These are phyloP conservation scores for Atractosteus spatula DNA, from an alignment of 2,113 vertebrate genomes.

Conservation along the genomic window DNA sequence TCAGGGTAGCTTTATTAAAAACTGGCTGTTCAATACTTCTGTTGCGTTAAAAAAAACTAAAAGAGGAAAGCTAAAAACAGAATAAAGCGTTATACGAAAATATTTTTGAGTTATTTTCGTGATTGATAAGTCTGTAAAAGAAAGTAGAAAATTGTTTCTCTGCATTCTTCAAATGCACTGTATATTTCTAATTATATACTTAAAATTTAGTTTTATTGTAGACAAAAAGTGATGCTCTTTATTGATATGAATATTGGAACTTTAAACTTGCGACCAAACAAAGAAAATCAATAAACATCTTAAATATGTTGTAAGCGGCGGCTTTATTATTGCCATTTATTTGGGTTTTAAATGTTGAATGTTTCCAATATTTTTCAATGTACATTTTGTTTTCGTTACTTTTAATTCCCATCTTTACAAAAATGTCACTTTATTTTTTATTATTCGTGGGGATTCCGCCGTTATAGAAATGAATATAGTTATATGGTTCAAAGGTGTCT, in stretches of 20 bases:
- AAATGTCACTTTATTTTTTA: no score
- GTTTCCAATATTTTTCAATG: neutral
- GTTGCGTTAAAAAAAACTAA: conserved; percentile 38
- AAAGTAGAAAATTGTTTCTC: neutral
- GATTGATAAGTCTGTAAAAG: conserved; percentile 5
- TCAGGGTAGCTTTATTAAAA: conserved; percentile 46
- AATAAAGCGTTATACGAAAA: conserved; percentile 11
- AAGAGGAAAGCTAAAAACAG: neutral
- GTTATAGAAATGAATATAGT: no score
- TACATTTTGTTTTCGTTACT: no score
- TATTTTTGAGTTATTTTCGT: neutral
- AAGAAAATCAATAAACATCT: conserved; percentile 18
- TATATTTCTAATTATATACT: conserved; percentile 21
- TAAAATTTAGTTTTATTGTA: conserved; percentile 26
- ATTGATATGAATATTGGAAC: conserved; percentile 12
- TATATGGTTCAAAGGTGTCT: no score
- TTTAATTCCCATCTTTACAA: no score
- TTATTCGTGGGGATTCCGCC: no score
- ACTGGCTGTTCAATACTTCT: conserved; percentile 41
- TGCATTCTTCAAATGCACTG: conserved; percentile 14
- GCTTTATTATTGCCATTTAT: neutral
- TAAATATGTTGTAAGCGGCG: conserved; percentile 21
- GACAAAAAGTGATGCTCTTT: conserved; percentile 15
- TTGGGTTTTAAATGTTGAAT: no score
- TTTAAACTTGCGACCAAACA: conserved; percentile 6